These are phyloP conservation scores for Tetranychus truncatus DNA, from an alignment of 2,888 invertebrate genomes.

Conservation along the genomic window DNA sequence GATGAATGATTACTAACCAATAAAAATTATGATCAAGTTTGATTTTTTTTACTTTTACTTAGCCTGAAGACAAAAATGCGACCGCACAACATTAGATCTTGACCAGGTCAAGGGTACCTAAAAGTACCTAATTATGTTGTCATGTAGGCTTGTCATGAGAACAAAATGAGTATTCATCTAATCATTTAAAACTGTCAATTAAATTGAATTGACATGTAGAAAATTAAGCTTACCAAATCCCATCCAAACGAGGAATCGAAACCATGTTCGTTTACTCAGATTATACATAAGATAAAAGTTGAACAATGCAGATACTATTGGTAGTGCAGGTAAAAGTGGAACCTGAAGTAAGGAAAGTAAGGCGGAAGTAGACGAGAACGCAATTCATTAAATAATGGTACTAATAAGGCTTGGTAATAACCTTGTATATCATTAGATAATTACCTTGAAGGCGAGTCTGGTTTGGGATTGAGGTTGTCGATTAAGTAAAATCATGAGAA, in stretches of 20 bases:
- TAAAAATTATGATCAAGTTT: no score
- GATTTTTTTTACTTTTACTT: no score
- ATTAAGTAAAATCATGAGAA: background rate
- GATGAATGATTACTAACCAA: no score
- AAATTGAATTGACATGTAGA: no score
- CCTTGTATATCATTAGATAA: background rate
- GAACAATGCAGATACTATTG: conserved; percentile 57
- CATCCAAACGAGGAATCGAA: conserved; percentile 64
- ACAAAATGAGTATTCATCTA: no score
- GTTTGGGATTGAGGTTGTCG: conserved; percentile 6
- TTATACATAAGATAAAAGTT: conserved; percentile 70
- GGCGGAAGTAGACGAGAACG: background rate
- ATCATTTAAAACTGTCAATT: no score
- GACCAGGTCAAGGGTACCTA: no score
- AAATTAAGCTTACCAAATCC: conserved; percentile 39
- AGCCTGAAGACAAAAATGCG: no score
- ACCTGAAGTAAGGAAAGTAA: conserved; percentile 40
- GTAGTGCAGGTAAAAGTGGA: conserved; percentile 60
- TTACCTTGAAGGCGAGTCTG: conserved; percentile 6
- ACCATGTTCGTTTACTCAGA: conserved; percentile 57
- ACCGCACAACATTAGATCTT: no score
- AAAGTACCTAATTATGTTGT: no score
- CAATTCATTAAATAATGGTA: background rate
- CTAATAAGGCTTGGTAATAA: background rate
- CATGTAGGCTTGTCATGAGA: no score